Percentiles rank a stretch among this genome's conserved stretches.
These are phyloP conservation scores for Sarcophaga bullata DNA, from an alignment of 1,140 invertebrate genomes.

Conservation along the genomic window DNA sequence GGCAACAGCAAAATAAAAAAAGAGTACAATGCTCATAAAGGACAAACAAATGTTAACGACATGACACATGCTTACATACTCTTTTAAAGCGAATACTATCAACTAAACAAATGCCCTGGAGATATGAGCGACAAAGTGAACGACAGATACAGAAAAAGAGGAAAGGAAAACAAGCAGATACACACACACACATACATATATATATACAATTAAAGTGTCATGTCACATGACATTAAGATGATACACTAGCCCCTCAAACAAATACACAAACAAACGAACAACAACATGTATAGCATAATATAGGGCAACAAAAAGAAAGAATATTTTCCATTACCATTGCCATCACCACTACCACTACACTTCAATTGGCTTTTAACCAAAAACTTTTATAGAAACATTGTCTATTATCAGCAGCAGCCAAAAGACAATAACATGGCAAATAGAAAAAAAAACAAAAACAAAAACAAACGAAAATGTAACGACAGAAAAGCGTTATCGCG, in stretches of 20 bases:
- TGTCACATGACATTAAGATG: not conserved
- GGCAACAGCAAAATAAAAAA: not conserved
- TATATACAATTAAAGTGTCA: slow-evolving; percentile 1
- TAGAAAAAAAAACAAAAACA: not conserved
- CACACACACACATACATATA: not conserved
- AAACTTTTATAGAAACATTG: not conserved
- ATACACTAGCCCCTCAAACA: not conserved
- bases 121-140: too few relatives aligned
- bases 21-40: not conserved
- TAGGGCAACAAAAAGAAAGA: not conserved
- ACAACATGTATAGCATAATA: not conserved
- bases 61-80: not conserved
- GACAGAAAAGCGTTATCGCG: not conserved
- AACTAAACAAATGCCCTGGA: not conserved
- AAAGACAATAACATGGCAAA: not conserved
- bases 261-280: not conserved
- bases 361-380: not conserved
- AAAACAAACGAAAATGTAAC: not conserved
- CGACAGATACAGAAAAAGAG: not conserved
- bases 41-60: not conserved
- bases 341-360: not conserved
- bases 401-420: not conserved
- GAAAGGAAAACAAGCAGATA: too few relatives aligned
- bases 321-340: not conserved
- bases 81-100: not conserved